Base-by-base conservation (phyloP, 92 coral and sea anemone genomes). In the Paramuricea clavata region DNA sequence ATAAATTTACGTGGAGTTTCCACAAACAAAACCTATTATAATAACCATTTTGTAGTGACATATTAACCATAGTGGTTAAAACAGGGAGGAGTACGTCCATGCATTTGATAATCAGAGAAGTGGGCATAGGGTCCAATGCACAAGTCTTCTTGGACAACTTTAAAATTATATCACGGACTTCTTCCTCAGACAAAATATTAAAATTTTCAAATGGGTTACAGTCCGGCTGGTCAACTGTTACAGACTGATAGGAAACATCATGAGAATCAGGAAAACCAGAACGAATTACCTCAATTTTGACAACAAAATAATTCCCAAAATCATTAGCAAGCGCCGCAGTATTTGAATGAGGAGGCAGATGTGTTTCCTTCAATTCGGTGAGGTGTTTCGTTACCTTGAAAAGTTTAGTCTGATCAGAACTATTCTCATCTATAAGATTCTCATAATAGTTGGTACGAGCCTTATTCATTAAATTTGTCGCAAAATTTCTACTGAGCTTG, bases 241-340 rank as follows among this genome's bases (percentile, higher is more conserved):
- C 74, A 28, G 74, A 13, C 6, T 68, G 74, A 6, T 30, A 6
- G 74, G 41, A 68, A 68, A 13, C 74, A 68, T 68, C 41, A 26
- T 2, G 10, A 19, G 41, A 23, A 26, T 68, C 41, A 27, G 35
- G 6, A 5, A 68, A 23, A 25, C 17, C 39, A 25, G 74, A 47
- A 15, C 52, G 52, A 5, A 47, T 47, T 15, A 15, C 16, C 12
- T 10, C 39, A 23, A 32, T 68, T 30, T 68, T 68, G 7, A 11
- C 12, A 68, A 68, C 39, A 68, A 68, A 68, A 30, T 2, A 68
- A 68, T 68, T 68, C 35, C 74, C 74, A 2, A 68, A 2, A 0
- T 68, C 74, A 30, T 68, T 68, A 4, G 43, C 74, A 2, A 68
- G 74, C 4, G 17, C 21, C 0, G 2, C 3, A 2, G 21, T 5